Conservation (phyloP, 2,113 vertebrate species). For the Stomatorhinus ivindoensis region DNA sequence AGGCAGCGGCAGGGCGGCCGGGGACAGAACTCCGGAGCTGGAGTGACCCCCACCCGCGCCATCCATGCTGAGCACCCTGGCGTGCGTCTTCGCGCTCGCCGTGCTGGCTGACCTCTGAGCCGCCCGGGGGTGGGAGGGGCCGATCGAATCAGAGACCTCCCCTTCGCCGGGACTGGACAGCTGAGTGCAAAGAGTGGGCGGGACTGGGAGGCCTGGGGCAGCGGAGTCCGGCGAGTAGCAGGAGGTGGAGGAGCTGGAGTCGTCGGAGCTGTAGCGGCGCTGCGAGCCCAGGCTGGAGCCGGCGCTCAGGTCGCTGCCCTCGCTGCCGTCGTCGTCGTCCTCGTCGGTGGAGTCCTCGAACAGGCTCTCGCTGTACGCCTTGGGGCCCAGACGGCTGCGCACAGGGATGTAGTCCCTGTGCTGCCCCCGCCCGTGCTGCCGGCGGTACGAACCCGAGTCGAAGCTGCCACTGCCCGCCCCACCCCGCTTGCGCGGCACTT, state of each 20-base stretch:
- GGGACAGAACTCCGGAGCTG: constrained; percentile 39
- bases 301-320: constrained; percentile 70
- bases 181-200: constrained; percentile 46
- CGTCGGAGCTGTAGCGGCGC: constrained; percentile 70
- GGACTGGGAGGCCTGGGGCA: constrained; percentile 42
- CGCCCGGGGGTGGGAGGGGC: constrained; percentile 56
- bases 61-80: constrained; percentile 79
- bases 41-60: constrained; percentile 58
- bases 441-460: constrained; percentile 64
- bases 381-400: constrained; percentile 64
- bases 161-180: constrained; percentile 50
- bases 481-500: constrained; percentile 60
- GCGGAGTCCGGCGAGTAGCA: constrained; percentile 74
- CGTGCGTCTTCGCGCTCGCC: constrained; percentile 80
- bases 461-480: constrained; percentile 66
- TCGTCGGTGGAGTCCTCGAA: constrained; percentile 77
- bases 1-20: constrained; percentile 52
- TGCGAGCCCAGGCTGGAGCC: constrained; percentile 78
- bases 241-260: constrained; percentile 68
- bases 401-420: constrained; percentile 69
- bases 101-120: constrained; percentile 78
- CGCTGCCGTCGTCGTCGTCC: constrained; percentile 75
- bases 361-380: constrained; percentile 70
- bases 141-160: constrained; percentile 42
- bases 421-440: constrained; percentile 59